Conservation (phyloP, 30 jellyfish, hydroid and myxozoan genomes). For the Haliclystus octoradiatus region DNA sequence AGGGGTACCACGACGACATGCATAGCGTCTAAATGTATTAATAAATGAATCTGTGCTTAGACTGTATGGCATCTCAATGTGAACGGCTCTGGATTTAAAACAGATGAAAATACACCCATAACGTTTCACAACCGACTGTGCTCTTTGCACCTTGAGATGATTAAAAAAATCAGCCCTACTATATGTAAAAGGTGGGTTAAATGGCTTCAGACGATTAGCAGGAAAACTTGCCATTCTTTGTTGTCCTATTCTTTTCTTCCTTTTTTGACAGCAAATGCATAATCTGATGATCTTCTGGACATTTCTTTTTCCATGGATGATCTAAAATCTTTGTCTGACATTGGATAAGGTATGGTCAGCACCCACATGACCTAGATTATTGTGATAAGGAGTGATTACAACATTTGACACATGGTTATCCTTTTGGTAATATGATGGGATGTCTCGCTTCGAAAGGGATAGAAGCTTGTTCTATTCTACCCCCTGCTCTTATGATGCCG, state of each 20-base stretch:
- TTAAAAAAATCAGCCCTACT: constrained; percentile 36
- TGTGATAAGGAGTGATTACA: no score
- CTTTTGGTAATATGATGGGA: no score
- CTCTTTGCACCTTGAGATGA: constrained; percentile 16
- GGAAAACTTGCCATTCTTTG: constrained; percentile 41
- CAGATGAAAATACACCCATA: constrained; percentile 34
- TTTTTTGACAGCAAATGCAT: no score
- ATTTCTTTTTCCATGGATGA: no score
- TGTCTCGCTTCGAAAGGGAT: no score
- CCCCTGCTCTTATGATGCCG: no score
- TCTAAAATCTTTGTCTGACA: no score
- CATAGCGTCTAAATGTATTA: constrained; percentile 7
- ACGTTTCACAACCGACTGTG: constrained; percentile 15
- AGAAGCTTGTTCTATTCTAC: no score
- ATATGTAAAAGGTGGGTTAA: constrained; percentile 20
- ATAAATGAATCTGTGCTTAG: constrained; percentile 26
- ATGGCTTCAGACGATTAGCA: constrained; percentile 4
- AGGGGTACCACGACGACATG: constrained; percentile 7
- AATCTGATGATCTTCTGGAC: no score
- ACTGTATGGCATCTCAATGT: constrained; percentile 13
- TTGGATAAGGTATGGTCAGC: no score
- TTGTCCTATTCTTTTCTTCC: background rate
- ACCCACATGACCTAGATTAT: no score
- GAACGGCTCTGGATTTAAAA: constrained; percentile 25
- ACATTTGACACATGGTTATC: no score